Conservation (phyloP, 30 jellyfish, hydroid and myxozoan genomes). For the Rhopilema esculentum region DNA sequence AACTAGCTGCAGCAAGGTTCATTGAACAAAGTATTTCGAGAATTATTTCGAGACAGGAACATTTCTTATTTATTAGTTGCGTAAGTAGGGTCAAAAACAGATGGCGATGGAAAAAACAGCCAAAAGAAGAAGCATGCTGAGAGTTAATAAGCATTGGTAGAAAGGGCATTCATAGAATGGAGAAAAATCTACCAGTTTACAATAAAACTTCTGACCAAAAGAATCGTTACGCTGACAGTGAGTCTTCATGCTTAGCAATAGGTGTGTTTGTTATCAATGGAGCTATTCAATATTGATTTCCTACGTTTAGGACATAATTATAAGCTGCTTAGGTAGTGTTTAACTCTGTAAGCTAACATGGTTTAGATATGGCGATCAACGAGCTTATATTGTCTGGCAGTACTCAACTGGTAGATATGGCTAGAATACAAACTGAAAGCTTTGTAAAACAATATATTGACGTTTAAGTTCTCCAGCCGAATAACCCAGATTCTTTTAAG, state of each 20-base stretch:
- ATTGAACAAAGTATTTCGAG: too few species aligned
- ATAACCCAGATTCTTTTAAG: too few species aligned
- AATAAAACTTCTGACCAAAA: neutral
- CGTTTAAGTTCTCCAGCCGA: too few species aligned
- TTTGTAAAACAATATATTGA: too few species aligned
- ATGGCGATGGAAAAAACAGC: neutral
- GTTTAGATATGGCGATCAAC: neutral
- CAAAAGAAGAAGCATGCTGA: neutral
- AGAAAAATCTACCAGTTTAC: neutral
- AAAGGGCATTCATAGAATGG: neutral
- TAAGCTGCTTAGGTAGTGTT: neutral
- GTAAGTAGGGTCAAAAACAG: too few species aligned
- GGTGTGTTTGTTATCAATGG: neutral
- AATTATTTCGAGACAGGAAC: neutral
- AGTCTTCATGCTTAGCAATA: neutral
- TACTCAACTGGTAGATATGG: neutral
- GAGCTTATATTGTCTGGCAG: neutral
- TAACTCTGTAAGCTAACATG: neutral
- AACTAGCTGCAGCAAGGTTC: too few species aligned
- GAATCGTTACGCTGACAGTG: neutral
- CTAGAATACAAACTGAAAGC: too few species aligned
- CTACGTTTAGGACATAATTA: neutral
- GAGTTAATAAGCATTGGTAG: neutral
- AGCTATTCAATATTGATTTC: neutral
- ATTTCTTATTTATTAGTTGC: neutral